phyloP scores from a whole-genome alignment of 1,140 invertebrate species.

The Cotesia vestalis region DNA sequence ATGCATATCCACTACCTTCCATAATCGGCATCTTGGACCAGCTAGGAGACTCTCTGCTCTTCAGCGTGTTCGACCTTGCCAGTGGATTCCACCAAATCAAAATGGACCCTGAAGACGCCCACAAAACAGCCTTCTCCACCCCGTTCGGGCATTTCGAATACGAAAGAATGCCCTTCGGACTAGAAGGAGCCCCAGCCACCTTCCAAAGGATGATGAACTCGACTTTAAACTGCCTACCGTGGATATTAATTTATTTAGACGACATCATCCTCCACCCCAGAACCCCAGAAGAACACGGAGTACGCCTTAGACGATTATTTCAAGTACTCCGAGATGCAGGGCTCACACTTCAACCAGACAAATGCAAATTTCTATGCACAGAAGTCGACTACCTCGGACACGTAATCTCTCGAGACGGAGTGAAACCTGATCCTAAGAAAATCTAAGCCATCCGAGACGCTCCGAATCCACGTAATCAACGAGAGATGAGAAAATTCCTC shows the following conservation, averaged over 20 bases:
- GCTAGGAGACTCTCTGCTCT: conserved; percentile 19
- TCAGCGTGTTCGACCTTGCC: conserved; percentile 11
- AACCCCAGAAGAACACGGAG: conserved; percentile 2
- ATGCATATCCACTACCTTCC: conserved; percentile 24
- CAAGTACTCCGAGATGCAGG: neutral
- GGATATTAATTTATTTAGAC: conserved; percentile 45
- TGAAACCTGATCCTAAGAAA: neutral
- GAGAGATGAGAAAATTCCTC: conserved; percentile 21
- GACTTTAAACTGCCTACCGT: neutral
- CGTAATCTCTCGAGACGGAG: conserved; percentile 25
- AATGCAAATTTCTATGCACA: conserved; percentile 23
- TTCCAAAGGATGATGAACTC: conserved; percentile 31
- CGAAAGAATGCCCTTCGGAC: conserved; percentile 24
- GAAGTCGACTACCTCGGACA: conserved; percentile 17
- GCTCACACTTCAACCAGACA: conserved; percentile 18
- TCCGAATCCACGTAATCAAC: neutral
- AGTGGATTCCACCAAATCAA: conserved; percentile 25
- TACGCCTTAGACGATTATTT: conserved; percentile 9
- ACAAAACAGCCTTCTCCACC: conserved; percentile 24
- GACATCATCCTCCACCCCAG: conserved; percentile 20
- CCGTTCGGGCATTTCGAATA: conserved; percentile 20
- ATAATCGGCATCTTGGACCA: conserved; percentile 27
- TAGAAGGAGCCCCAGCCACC: conserved; percentile 13
- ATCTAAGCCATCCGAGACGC: neutral
- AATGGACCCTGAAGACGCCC: neutral